Evolutionary conservation across 2,113 vertebrate genomes (phyloP).

Genomic region (Tricholaema leucomelas): DNA sequence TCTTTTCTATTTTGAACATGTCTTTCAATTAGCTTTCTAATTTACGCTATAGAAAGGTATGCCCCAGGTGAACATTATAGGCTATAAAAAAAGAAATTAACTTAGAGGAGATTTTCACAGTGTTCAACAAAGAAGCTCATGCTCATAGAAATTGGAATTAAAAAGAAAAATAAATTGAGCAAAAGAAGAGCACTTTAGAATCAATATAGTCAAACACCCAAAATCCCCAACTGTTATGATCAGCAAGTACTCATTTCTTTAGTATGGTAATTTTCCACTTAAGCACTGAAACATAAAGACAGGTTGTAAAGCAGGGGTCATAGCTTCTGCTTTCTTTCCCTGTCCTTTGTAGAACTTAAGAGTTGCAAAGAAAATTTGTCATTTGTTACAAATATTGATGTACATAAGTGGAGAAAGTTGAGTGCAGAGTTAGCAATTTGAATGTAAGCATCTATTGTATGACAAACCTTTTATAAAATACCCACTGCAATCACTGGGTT

Average conservation of each 20-base stretch:
- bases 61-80: background rate
- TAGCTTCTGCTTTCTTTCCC: background rate
- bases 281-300: background rate
- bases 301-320: background rate
- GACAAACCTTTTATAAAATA: background rate
- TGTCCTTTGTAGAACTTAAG: background rate
- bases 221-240: background rate
- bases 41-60: background rate
- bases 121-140: constrained; percentile 2
- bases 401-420: background rate
- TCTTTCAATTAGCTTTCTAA: background rate
- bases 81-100: background rate
- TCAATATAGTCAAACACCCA: background rate
- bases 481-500: background rate
- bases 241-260: constrained; percentile 6
- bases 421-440: background rate
- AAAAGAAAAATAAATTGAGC: constrained; percentile 27
- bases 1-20: background rate
- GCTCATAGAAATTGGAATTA: background rate
- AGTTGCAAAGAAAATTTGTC: background rate
- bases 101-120: constrained; percentile 24
- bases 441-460: background rate
- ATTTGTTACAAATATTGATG: background rate
- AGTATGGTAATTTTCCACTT: constrained; percentile 9
- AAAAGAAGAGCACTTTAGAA: background rate